Percentiles rank a stretch among this genome's conserved stretches.
These are phyloP conservation scores for Troides oblongomaculatus DNA, from an alignment of 2,888 invertebrate species.

Conservation along the genomic window DNA sequence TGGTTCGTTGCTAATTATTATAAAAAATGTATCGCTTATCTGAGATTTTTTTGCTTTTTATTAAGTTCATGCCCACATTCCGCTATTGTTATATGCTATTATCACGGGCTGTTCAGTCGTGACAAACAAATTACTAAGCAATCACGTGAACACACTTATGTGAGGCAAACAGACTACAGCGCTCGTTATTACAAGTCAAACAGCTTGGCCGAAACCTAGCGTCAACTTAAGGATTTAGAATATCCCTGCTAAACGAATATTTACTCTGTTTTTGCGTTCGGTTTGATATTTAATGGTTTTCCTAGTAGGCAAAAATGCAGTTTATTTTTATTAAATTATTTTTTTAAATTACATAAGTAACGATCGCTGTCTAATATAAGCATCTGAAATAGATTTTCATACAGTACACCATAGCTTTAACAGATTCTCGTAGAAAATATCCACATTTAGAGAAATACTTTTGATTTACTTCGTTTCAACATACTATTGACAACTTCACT, in stretches of 20 bases:
- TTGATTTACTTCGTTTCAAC: too few species aligned
- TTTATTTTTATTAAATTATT: too few species aligned
- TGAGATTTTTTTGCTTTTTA: neutral
- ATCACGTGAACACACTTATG: conserved; percentile 2
- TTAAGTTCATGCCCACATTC: neutral
- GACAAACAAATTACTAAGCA: conserved; percentile 9
- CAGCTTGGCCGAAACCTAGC: conserved; percentile 1
- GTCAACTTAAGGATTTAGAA: conserved; percentile 8
- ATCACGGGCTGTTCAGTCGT: neutral
- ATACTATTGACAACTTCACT: too few species aligned
- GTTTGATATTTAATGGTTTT: too few species aligned
- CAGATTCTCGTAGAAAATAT: too few species aligned
- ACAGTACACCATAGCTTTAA: too few species aligned
- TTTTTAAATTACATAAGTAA: too few species aligned
- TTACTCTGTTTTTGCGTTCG: neutral
- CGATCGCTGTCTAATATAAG: too few species aligned
- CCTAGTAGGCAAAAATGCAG: too few species aligned
- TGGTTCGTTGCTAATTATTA: too few species aligned
- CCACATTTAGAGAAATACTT: too few species aligned
- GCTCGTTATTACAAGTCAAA: conserved; percentile 20
- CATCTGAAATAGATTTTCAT: too few species aligned
- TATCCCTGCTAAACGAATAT: neutral
- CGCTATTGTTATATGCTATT: neutral
- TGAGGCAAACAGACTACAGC: conserved; percentile 11
- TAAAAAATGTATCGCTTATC: neutral